Base-by-base conservation (phyloP, 2,797 vertebrate genomes). In the Nannoperca obscura region DNA sequence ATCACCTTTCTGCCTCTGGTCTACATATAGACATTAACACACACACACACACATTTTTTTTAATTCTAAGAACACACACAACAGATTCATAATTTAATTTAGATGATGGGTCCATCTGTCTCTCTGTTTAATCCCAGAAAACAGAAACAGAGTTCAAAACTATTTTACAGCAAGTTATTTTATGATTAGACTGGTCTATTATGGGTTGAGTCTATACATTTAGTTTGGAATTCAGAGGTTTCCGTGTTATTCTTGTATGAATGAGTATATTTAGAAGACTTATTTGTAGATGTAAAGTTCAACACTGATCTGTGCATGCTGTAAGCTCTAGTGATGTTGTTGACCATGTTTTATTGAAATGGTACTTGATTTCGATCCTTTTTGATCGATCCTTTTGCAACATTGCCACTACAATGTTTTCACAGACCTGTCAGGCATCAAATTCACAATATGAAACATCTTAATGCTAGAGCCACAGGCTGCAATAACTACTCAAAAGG, bases 1-100 rank as follows among this genome's bases (percentile, higher is more conserved):
- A 92, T 89, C 89, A 93, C 86, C 88, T 86, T 76, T 81, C 83
- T 88, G 81, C 88, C 83, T 87, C 74, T 80, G 77, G 84, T 84
- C 79, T 76, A 40, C 76, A 83, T 84, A 74, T 49, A 73, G 60
- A 69, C 74, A 46, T 40, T 54, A 62, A 71, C 78, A 67, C 59
- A 71, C 74, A 72, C 52, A 27, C 24, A 27, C 24, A 27, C 24
- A 27, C 24, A 27, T 27, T 27, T 27, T 27, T 27, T 50, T 57
- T 50, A 46, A 22, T 66, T 69, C n/a, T 13, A 69, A 30, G 40
- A 71, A 20, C n/a, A 59, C 38, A 24, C 12, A 47, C 27, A 52
- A 12, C 9, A 54, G 0, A 14, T 54, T 57, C 6, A 46, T 24
- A 32, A 52, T 69, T 44, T 34, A n/a, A 60, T 76, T 73, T 27